These are phyloP conservation scores for Phrynocephalus vlangalii DNA, from an alignment of 2,797 vertebrate species.

Conservation along the genomic window DNA sequence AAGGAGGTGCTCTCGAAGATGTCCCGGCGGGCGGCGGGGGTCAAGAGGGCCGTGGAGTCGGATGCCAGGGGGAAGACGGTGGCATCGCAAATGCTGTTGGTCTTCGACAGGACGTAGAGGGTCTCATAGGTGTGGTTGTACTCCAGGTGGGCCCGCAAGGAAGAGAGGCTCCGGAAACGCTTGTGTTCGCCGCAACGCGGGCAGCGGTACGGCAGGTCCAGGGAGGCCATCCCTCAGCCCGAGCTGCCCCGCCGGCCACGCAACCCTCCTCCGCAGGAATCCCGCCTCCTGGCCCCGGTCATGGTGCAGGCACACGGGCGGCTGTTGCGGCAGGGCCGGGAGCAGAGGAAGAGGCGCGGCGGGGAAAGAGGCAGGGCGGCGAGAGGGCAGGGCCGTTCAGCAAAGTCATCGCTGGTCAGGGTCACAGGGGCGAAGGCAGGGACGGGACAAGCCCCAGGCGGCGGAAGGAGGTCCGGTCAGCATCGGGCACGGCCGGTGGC, in stretches of 20 bases:
- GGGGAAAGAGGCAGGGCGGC: not conserved
- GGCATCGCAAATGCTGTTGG: constrained; percentile 96
- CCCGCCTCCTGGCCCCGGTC: constrained; percentile 7
- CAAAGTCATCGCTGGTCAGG: constrained; percentile 51
- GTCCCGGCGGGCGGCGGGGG: constrained; percentile 81
- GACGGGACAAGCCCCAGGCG: fast-evolving
- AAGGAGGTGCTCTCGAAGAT: constrained; percentile 87
- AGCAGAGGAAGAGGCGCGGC: not conserved
- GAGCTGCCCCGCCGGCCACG: not conserved
- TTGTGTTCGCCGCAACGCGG: constrained; percentile 99
- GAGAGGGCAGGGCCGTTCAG: fast-evolving
- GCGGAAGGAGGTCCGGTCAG: constrained; percentile 5
- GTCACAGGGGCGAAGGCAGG: fast-evolving
- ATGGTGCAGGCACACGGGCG: constrained; percentile 4
- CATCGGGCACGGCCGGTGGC: not conserved
- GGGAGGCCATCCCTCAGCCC: constrained; percentile 91
- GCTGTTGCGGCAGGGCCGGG: fast-evolving
- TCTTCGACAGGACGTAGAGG: constrained; percentile 97
- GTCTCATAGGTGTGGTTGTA: constrained; percentile 99
- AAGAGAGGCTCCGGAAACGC: constrained; percentile 98
- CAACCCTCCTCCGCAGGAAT: constrained; percentile 4
- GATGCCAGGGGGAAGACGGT: constrained; percentile 90
- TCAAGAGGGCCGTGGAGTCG: constrained; percentile 83
- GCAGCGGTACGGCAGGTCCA: constrained; percentile 98
- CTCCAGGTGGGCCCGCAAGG: constrained; percentile 95